Evolutionary conservation across 1,140 invertebrate species (phyloP), one percentile per base, ranked within the genome.

Genomic region (Neodiprion pinetum): DNA sequence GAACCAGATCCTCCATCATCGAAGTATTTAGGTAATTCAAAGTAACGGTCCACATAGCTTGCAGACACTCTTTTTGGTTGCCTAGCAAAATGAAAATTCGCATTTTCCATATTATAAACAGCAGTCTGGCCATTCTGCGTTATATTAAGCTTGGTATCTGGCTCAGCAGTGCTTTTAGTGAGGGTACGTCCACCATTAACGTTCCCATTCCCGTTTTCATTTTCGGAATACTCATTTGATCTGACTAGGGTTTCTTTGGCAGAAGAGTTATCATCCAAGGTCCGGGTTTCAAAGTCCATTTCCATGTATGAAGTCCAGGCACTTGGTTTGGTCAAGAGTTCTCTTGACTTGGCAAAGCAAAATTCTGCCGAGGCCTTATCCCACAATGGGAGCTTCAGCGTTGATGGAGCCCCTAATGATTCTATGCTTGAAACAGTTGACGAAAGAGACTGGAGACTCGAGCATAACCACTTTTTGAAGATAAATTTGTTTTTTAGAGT

Each of bases 301-400:
- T 88, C 85, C 72, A 87, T 83, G 67, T 89, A 89, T 0, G 83
- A 86, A 0, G 85, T 81, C 88, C 86, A 88, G 0, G 85, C 83
- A 21, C 80, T 89, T 0, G 92, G 92, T 67, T 92, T 91, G 0
- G 91, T 91, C 0, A 94, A 83, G 1, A 94, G 83, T 84, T 94
- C 93, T 1, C 93, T 89, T 0, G 93, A 94, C 77, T 93, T 93
- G 7, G 93, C 92, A 76, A 94, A 94, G 80, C 92, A 93, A 78
- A 93, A 93, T 82, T 94, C 93, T 0, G 93, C 92, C 8, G 92
- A 93, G 8, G 93, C 92, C 84, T 93, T 92, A 82, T 94, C 93
- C 91, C 93, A 94, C 1, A 93, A 82, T 4, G 93, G 93, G 40
- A 94, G 84, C 74, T 92, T 90, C 53, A 92, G 82, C 1, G 90